Conservation (phyloP, 2,113 vertebrate genomes). For the Sisor rabdophorus region DNA sequence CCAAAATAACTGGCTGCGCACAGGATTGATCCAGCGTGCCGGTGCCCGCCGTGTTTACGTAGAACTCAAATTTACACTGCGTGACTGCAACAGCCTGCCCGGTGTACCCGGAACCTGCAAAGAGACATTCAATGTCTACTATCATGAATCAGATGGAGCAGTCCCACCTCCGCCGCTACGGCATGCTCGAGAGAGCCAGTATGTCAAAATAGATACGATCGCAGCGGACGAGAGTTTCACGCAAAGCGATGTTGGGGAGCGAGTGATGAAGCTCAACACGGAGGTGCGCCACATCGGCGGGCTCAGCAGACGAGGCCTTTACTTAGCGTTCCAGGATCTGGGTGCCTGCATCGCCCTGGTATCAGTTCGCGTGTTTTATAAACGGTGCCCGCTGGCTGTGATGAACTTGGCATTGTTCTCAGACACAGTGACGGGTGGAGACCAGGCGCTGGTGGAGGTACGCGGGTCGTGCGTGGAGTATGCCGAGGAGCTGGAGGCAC, state of each 20-base stretch:
- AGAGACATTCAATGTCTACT: constrained; percentile 98
- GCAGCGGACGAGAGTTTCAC: constrained; percentile 81
- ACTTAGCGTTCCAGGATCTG: constrained; percentile 96
- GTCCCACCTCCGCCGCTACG: constrained; percentile 70
- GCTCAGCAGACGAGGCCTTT: constrained; percentile 87
- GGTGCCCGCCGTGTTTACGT: constrained; percentile 92
- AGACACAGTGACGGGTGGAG: constrained; percentile 94
- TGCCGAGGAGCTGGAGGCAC: constrained; percentile 91
- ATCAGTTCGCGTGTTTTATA: constrained; percentile 95
- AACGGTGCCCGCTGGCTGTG: constrained; percentile 92
- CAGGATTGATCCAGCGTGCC: constrained; percentile 87
- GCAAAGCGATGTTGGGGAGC: constrained; percentile 91
- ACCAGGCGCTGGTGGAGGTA: constrained; percentile 93
- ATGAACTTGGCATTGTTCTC: constrained; percentile 95
- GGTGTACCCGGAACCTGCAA: constrained; percentile 96
- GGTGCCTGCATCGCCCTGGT: constrained; percentile 97
- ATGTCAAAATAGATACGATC: constrained; percentile 74
- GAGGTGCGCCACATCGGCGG: constrained; percentile 94
- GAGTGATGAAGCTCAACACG: constrained; percentile 98
- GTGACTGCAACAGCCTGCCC: constrained; percentile 96
- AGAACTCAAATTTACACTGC: constrained; percentile 96
- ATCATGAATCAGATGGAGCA: constrained; percentile 88
- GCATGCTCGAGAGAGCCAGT: constrained; percentile 67
- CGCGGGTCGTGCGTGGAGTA: constrained; percentile 89
- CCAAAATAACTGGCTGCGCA: constrained; percentile 99